Percentiles rank a stretch among this genome's conserved stretches.
phyloP scores from a whole-genome alignment of 2,888 invertebrate species.

The Spodoptera picta region DNA sequence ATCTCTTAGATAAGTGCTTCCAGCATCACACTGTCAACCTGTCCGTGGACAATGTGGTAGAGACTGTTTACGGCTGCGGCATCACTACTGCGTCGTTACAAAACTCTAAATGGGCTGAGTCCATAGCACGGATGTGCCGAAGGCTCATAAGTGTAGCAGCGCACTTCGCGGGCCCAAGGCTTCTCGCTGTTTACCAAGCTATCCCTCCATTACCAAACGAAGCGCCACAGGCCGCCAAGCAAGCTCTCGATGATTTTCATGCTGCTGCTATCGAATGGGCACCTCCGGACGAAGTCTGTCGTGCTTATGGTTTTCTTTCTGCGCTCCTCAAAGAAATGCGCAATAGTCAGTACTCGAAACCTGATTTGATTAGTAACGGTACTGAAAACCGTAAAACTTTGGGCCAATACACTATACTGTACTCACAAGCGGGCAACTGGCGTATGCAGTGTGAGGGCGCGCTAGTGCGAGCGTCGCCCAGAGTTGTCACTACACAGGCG shows the following conservation, averaged over 20 bases:
- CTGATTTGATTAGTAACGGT: slow-evolving; percentile 66
- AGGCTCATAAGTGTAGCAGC: slow-evolving; percentile 94
- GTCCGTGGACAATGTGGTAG: slow-evolving; percentile 94
- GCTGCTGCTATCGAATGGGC: slow-evolving; percentile 93
- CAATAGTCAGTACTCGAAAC: slow-evolving; percentile 61
- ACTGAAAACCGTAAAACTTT: slow-evolving; percentile 49
- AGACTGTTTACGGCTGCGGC: slow-evolving; percentile 95
- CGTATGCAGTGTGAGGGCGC: slow-evolving; percentile 75
- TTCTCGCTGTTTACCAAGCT: slow-evolving; percentile 92
- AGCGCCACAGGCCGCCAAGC: slow-evolving; percentile 63
- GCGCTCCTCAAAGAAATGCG: slow-evolving; percentile 63
- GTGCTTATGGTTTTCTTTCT: slow-evolving; percentile 90
- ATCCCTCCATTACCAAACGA: slow-evolving; percentile 82
- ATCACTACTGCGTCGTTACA: slow-evolving; percentile 90
- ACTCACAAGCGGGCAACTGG: slow-evolving; percentile 67
- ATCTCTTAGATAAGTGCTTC: slow-evolving; percentile 94
- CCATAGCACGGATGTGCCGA: slow-evolving; percentile 93
- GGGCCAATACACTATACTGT: slow-evolving; percentile 59
- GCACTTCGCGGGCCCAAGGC: slow-evolving; percentile 93
- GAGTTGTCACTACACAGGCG: slow-evolving; percentile 72
- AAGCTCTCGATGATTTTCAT: slow-evolving; percentile 92
- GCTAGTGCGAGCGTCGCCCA: slow-evolving; percentile 72
- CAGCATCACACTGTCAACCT: slow-evolving; percentile 94
- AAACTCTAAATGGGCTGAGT: slow-evolving; percentile 94
- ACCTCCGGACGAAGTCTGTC: slow-evolving; percentile 94